Evolutionary conservation across 2,888 invertebrate genomes (phyloP).

Genomic region (Philopedon plagiatum): DNA sequence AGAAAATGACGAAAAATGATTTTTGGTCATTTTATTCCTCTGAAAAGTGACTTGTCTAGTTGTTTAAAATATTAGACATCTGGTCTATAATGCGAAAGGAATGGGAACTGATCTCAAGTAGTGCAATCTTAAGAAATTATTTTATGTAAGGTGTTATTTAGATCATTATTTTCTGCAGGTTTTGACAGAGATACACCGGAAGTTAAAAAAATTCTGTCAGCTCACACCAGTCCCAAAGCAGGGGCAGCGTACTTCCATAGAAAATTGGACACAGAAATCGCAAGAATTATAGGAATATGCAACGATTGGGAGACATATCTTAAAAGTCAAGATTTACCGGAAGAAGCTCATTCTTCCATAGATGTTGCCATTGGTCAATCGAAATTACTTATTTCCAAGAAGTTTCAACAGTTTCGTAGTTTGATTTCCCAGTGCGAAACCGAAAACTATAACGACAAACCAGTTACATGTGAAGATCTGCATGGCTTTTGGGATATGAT

Average conservation of each 20-base stretch:
- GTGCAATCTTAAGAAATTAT: neutral
- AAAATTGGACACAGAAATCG: constrained; percentile 71
- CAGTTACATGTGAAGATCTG: constrained; percentile 79
- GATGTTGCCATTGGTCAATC: constrained; percentile 85
- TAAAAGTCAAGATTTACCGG: constrained; percentile 65
- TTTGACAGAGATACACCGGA: constrained; percentile 15
- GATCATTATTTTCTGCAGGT: neutral
- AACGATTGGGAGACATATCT: constrained; percentile 72
- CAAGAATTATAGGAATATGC: constrained; percentile 71
- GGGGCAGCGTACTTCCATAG: constrained; percentile 68
- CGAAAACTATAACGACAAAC: constrained; percentile 68
- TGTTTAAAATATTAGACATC: too few species aligned
- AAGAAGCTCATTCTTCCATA: constrained; percentile 74
- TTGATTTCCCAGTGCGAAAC: constrained; percentile 66
- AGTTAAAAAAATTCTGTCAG: constrained; percentile 47
- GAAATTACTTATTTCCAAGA: constrained; percentile 81
- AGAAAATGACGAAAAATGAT: too few species aligned
- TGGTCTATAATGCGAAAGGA: too few species aligned
- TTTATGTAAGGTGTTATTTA: neutral
- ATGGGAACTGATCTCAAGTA: too few species aligned
- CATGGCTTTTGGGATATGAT: constrained; percentile 93
- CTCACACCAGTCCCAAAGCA: constrained; percentile 59
- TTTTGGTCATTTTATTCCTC: too few species aligned
- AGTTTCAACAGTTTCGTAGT: constrained; percentile 80
- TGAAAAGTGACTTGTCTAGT: too few species aligned